Base-by-base conservation (phyloP, 2,888 invertebrate genomes). In the Scaptodrosophila latifasciaeformis region DNA sequence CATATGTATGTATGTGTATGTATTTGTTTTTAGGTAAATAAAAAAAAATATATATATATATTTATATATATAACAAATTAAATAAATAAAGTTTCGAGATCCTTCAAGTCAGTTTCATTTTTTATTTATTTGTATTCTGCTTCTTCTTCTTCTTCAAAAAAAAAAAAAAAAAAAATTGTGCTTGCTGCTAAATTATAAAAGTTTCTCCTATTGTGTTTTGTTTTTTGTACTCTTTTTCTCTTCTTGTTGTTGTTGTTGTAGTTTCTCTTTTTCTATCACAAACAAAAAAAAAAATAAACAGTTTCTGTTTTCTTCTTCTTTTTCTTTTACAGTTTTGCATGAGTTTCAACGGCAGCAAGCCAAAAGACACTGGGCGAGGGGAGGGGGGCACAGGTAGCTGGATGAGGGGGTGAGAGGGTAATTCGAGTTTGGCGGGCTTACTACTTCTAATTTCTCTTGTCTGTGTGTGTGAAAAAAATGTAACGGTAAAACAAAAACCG, bases 11-110 rank as follows among this genome's bases (percentile, higher is more conserved):
- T 44, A 15, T 30, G 27, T 35, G 12, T 12, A 34, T 21, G 35
- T 24, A 17, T 44, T 27, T 15, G 5, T 29, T 44, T 27, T 27
- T 24, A n/a, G n/a, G n/a, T n/a, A n/a, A n/a, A n/a, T n/a, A n/a
- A n/a, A n/a, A n/a, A n/a, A n/a, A n/a, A n/a, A 12, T 40, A 43
- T 43, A 43, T 9, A 35, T 13, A 35, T n/a, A 35, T 35, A 35
- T 35, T 12, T 50, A 56, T 50, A 52, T 58, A 52, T 58, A 67
- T 63, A 51, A 56, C 46, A 67, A 47, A 30, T 62, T 49, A 54
- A 13, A 27, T 18, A 54, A 54, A 49, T 18, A 39, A 39, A 17
- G 39, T 39, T 18, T 18, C 5, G 18, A 39, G 7, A 27, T 27
- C 39, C 18, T 15, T 18, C 7, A 39, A 39, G 18, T 13, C 39